Base-by-base conservation (phyloP, 2,797 vertebrate genomes). In the Onychomys leucogaster region DNA sequence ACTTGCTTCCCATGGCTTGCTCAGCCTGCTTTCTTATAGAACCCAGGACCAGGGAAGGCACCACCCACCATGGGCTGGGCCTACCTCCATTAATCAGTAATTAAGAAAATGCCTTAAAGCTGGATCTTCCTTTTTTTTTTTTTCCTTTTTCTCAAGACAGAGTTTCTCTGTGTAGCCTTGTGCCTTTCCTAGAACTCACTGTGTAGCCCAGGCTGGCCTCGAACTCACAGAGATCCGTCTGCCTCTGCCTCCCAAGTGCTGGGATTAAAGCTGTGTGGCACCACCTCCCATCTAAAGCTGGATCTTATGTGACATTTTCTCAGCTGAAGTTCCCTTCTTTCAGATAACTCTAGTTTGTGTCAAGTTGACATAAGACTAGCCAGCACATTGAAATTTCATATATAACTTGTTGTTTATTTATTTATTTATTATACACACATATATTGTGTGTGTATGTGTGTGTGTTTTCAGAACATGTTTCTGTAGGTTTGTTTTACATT, bases 401-500 rank as follows among this genome's bases (percentile, higher is more conserved):
- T 67, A 2, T n/a, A n/a, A 19, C 19, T 59, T 25, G 9, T 10
- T 61, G 23, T 10, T 37, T 71, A 19, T 71, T 52, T 52, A 67
- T 34, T 71, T 69, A n/a, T 67, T 67, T 65, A 65, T 69, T 69
- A 37, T 9, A 2, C 11, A 37, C 12, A 37, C 49, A 8, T 55
- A 43, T 14, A 55, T 32, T n/a, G 7, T 71, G 17, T 14, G 5
- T 34, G 8, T 59, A 5, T n/a, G 7, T 71, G 17, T 14, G 5
- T 41, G 8, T 59, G 7, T 55, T 65, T 78, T 78, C 61, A 85
- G 57, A 90, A 55, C 3, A 1, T 41, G 17, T 78, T 27, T 94
- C 55, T 89, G 86, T 65, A 78, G 34, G 19, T 90, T 49, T 73
- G 65, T 87, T 57, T 87, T 57, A 25, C 61, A 96, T 95, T 97